Evolutionary conservation across 92 coral and sea anemone genomes (phyloP), one percentile per base, ranked within the genome.

Genomic region (Parazoanthus atlanticus): DNA sequence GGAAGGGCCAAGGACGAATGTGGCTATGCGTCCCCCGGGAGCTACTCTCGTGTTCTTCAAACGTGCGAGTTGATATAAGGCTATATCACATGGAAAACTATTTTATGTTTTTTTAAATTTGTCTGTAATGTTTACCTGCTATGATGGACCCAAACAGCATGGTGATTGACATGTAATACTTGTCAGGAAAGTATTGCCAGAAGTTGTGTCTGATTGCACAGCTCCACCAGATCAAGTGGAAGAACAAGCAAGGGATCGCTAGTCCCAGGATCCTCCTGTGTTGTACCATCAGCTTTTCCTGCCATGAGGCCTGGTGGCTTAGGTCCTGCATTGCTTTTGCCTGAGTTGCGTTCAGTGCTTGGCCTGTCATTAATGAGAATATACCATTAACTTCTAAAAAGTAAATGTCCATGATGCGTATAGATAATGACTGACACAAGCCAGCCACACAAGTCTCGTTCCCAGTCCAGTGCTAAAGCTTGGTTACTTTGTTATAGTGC

Each of bases 121-220:
- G 16, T 16, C 9, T 9, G 34, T 29, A 9, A 21, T 78, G 40
- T 26, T 32, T 86, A 96, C 98, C 98, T 94, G 98, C 95, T 56
- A 94, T 91, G 81, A 96, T 92, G 8, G 98, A 96, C 13, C 98
- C 98, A 85, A 96, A 94, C 49, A 96, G 90, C 96, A 96, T 96
- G 12, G 96, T 94, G 29, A 96, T 89, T 61, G 95, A 85, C 88
- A 96, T 94, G 75, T 43, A 94, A 71, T 78, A 96, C 79, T 91
- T 90, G 15, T 96, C 95, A 56, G 91, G 90, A 87, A 95, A 95
- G 43, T 84, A 75, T 25, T 83, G 29, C 95, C 95, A 94, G 79
- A 91, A 93, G 80, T 91, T 80, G 83, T 92, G 86, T 56, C 88
- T 90, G 34, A 96, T 92, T n/a, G 94, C 94, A 47, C 93, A 77